Percentiles rank a stretch among this genome's conserved stretches.
Evolutionary conservation across 2,113 vertebrate genomes (phyloP).

Genomic region (Dromas ardeola): DNA sequence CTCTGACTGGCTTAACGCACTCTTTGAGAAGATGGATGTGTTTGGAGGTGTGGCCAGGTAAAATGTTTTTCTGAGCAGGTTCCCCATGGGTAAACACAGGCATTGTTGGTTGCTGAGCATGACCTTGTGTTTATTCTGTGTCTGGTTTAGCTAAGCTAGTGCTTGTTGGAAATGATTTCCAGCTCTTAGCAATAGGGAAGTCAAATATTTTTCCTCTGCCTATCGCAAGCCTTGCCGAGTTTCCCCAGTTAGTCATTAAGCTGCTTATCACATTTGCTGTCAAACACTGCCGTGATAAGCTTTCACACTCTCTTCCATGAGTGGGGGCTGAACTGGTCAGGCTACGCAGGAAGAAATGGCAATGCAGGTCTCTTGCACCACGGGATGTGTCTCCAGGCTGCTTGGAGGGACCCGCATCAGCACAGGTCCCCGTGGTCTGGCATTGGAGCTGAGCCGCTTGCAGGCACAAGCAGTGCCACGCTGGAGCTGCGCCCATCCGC

Average conservation of each 20-base stretch:
- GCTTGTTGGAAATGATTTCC: not conserved
- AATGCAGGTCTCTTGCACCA: not conserved
- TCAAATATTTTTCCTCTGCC: not conserved
- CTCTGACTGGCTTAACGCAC: not conserved
- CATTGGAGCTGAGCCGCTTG: rapidly evolving
- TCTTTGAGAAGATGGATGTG: not conserved
- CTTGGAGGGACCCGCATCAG: not conserved
- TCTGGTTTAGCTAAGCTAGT: not conserved
- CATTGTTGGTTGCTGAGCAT: not conserved
- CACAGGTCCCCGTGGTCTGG: not conserved
- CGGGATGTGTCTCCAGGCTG: not conserved
- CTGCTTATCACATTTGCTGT: not conserved
- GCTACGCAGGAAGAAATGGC: not conserved
- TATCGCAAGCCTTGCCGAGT: not conserved
- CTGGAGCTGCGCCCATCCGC: not conserved
- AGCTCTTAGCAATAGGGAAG: not conserved
- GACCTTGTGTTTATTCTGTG: not conserved
- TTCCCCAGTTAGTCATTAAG: conserved; percentile 34
- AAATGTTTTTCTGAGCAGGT: not conserved
- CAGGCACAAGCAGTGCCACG: not conserved
- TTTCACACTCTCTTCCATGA: not conserved
- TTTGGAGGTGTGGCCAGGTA: not conserved
- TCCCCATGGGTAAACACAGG: not conserved
- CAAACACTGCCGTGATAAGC: not conserved
- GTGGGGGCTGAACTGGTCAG: not conserved